phyloP scores from a whole-genome alignment of 2,888 invertebrate genomes.

The Hymenopus coronatus region DNA sequence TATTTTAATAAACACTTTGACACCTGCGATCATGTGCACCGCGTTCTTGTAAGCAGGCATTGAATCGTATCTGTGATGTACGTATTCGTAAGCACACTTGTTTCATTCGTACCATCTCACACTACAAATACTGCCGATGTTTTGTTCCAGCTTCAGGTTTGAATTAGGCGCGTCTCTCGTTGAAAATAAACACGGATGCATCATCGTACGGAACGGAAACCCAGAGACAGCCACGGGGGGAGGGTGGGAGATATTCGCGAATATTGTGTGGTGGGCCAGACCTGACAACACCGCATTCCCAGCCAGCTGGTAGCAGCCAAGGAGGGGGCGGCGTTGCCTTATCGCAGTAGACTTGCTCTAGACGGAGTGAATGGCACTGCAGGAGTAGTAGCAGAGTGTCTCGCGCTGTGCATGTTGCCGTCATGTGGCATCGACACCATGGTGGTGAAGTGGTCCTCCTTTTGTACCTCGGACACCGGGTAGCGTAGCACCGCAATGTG shows the following conservation, averaged over 20 bases:
- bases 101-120: too few species aligned
- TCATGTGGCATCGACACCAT: background rate
- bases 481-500: background rate
- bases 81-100: too few species aligned
- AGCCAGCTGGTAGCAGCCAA: constrained; percentile 16
- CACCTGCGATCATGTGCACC: too few species aligned
- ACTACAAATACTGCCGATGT: background rate
- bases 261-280: background rate
- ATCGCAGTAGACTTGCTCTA: background rate
- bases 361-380: constrained; percentile 14
- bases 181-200: background rate
- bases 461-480: background rate
- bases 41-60: too few species aligned
- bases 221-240: background rate
- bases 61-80: too few species aligned
- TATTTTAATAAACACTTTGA: too few species aligned
- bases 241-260: background rate
- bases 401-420: background rate
- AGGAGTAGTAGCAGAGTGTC: background rate
- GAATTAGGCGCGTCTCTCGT: background rate
- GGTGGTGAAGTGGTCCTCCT: background rate
- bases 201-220: background rate
- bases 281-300: constrained; percentile 11
- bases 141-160: background rate
- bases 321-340: constrained; percentile 15